These are phyloP conservation scores for Latrodectus elegans DNA, from an alignment of 2,888 invertebrate genomes.

Conservation along the genomic window DNA sequence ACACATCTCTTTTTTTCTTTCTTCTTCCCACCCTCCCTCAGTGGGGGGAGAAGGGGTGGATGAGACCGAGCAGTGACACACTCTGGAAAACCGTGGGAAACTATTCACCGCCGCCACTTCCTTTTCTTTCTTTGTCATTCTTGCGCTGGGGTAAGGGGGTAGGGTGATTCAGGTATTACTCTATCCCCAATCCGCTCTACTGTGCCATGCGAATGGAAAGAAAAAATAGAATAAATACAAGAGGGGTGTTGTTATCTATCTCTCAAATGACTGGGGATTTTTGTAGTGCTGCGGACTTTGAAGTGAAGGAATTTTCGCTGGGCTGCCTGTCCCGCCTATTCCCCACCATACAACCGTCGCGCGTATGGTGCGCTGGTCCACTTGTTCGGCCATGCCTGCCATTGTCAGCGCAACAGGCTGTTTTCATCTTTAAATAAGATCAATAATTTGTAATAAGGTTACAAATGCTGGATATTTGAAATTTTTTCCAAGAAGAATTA, in stretches of 20 bases:
- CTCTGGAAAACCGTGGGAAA: constrained; percentile 49
- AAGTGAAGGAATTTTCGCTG: not conserved
- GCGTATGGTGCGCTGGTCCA: not conserved
- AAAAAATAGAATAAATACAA: not conserved
- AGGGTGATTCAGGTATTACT: not conserved
- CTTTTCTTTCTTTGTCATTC: constrained; percentile 50
- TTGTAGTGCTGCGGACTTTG: not conserved
- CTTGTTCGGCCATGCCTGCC: constrained; percentile 20
- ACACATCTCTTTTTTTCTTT: constrained; percentile 20
- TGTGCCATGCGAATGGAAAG: not conserved
- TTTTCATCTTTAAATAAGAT: too few species aligned
- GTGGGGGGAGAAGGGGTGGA: not conserved
- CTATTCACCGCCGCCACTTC: constrained; percentile 39
- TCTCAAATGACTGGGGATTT: constrained; percentile 3
- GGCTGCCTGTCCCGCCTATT: not conserved
- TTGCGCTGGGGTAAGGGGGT: constrained; percentile 33
- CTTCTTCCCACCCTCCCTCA: constrained; percentile 7
- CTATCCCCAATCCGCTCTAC: not conserved
- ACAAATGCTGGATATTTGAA: too few species aligned
- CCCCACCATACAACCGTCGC: not conserved
- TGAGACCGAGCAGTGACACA: constrained; percentile 38
- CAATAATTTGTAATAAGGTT: too few species aligned
- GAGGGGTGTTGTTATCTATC: not conserved
- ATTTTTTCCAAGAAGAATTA: too few species aligned
- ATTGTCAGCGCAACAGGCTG: too few species aligned